Evolutionary conservation across 2,113 vertebrate species (phyloP).

Genomic region (Empidonax traillii): DNA sequence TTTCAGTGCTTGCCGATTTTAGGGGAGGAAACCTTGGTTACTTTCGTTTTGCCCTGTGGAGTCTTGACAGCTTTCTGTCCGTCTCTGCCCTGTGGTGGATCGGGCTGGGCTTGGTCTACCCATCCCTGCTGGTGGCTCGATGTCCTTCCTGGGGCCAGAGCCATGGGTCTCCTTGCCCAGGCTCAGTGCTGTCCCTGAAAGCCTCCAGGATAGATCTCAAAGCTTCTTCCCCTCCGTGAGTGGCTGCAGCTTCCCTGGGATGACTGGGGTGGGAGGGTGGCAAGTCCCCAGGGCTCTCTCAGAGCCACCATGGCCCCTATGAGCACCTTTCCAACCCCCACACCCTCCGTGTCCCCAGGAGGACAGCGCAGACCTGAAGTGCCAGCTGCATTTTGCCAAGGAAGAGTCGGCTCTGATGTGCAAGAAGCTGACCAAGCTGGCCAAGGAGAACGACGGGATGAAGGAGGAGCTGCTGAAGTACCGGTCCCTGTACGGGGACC

Average conservation of each 20-base stretch:
- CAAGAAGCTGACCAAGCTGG: constrained; percentile 96
- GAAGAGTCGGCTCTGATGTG: constrained; percentile 98
- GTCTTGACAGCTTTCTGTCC: not conserved
- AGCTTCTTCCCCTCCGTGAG: not conserved
- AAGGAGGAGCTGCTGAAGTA: constrained; percentile 94
- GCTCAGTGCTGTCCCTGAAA: not conserved
- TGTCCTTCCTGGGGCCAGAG: not conserved
- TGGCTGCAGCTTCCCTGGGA: not conserved
- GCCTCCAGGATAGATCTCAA: not conserved
- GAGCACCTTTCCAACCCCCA: not conserved
- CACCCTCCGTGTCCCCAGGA: constrained; percentile 72
- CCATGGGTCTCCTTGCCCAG: fast-evolving
- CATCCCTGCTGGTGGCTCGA: fast-evolving
- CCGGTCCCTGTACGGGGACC: constrained; percentile 89
- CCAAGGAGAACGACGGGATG: constrained; percentile 94
- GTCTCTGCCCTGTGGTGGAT: fast-evolving
- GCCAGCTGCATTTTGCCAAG: constrained; percentile 97
- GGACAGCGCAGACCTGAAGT: constrained; percentile 94
- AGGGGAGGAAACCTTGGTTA: not conserved
- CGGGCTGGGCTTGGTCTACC: fast-evolving
- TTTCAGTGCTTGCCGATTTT: not conserved
- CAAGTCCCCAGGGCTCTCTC: not conserved
- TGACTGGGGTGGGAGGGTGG: not conserved
- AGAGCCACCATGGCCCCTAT: fast-evolving
- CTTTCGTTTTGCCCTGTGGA: not conserved